phyloP scores from a whole-genome alignment of 23 tunicate genomes.

The Styela clava region DNA sequence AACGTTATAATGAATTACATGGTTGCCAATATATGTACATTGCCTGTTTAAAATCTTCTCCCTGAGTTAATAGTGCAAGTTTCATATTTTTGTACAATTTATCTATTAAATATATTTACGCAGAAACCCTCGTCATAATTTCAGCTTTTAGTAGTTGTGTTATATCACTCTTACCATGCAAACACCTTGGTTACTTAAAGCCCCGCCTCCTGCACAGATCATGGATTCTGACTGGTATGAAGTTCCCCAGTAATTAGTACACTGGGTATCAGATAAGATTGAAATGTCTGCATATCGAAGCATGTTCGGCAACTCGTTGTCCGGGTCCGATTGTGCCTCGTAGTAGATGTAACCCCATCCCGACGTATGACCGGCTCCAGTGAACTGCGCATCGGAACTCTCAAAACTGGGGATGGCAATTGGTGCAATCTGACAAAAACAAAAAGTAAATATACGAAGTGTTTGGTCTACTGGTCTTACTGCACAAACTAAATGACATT shows the following conservation, averaged over 20 bases:
- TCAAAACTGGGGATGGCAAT: neutral
- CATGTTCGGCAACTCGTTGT: neutral
- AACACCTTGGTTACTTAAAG: neutral
- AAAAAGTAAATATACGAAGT: too few relatives aligned
- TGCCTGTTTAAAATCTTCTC: too few relatives aligned
- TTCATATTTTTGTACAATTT: too few relatives aligned
- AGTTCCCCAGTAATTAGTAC: neutral
- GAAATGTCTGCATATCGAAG: neutral
- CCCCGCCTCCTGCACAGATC: constrained; percentile 21
- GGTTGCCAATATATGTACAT: too few relatives aligned
- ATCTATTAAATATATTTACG: too few relatives aligned
- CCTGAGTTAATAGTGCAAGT: too few relatives aligned
- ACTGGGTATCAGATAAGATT: neutral
- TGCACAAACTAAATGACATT: too few relatives aligned
- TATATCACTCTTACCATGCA: constrained; percentile 12
- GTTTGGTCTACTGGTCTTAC: too few relatives aligned
- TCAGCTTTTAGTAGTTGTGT: too few relatives aligned
- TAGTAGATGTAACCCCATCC: constrained; percentile 23
- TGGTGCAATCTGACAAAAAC: neutral
- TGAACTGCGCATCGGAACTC: neutral
- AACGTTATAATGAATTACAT: too few relatives aligned
- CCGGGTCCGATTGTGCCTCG: neutral
- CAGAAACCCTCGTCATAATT: too few relatives aligned
- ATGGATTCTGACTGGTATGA: neutral
- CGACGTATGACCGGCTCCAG: neutral